Evolutionary conservation across 23 tunicate genomes (phyloP), one percentile per base, ranked within the genome.

Genomic region (Ascidia mentula): DNA sequence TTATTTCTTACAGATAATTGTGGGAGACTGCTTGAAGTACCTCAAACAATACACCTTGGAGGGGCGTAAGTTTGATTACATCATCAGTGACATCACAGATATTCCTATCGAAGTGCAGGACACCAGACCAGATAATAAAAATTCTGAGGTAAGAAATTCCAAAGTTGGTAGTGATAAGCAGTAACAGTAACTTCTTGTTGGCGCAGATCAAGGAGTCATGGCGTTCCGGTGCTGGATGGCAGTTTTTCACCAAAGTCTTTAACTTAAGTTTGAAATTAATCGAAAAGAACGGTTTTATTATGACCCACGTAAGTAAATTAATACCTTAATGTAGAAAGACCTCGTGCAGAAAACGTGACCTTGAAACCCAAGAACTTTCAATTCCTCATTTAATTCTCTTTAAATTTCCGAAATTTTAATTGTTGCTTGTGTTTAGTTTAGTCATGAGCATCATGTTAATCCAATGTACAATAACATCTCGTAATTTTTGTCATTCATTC

Each of bases 21-120:
- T 36, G 5, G 86, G 77, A 18, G 82, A 82, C 36, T 82, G 86
- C 32, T 32, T 82, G 37, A 38, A 45, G 5, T 42, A 76, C 53
- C 37, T 82, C 32, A 38, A 45, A 6, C 28, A 46, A 73, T 82
- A 82, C 77, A 5, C 36, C 17, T 1, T 75, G 34, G 86, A 82
- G 5, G 86, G 86, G 15, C 38, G 39, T 15, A 76, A 40, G 36
- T 82, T 82, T 30, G 86, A 82, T 73, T 40, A 72, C 69, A 38
- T 82, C 8, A 73, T 82, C 26, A 73, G 34, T 37, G 82, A 82
- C 45, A 39, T 82, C 7, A 82, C 86, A 13, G 86, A 76, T 4
- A 34, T 82, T 76, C 86, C 86, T n/a, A 45, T 82, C 39, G 78
- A 53, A 9, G n/a, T n/a, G n/a, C n/a, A n/a, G n/a, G n/a, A n/a